Evolutionary conservation across 2,797 vertebrate genomes (phyloP).

Genomic region (Aeoliscus strigatus): DNA sequence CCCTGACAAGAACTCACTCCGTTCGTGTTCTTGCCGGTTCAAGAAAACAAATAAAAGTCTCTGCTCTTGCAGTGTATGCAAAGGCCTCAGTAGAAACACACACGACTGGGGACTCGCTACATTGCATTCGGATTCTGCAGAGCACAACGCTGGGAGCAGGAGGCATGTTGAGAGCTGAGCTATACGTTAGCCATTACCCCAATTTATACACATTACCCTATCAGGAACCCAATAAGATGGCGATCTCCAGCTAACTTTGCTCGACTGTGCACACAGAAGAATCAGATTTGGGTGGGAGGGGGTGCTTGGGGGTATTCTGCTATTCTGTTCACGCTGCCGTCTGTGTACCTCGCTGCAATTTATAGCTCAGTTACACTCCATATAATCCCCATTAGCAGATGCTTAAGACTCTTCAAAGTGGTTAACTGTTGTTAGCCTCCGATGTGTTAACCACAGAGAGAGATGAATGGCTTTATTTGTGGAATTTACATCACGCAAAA

Average conservation of each 20-base stretch:
- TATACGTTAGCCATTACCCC: constrained; percentile 10
- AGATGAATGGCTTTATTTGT: constrained; percentile 64
- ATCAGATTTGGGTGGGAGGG: constrained; percentile 19
- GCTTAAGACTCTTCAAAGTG: constrained; percentile 63
- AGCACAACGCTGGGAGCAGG: too few relatives aligned
- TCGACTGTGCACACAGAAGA: constrained; percentile 7
- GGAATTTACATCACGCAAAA: constrained; percentile 38
- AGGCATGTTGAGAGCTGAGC: constrained; percentile 34
- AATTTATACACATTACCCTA: constrained; percentile 31
- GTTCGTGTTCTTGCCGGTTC: too few relatives aligned
- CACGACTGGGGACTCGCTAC: too few relatives aligned
- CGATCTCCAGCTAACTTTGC: constrained; percentile 3
- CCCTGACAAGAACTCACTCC: too few relatives aligned
- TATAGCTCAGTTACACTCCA: constrained; percentile 66
- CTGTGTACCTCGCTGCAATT: constrained; percentile 44
- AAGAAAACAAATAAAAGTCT: too few relatives aligned
- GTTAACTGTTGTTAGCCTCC: constrained; percentile 59
- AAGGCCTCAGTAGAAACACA: too few relatives aligned
- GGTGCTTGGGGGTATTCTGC: constrained; percentile 33
- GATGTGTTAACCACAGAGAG: constrained; percentile 56
- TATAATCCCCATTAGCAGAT: constrained; percentile 71
- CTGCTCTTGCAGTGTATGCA: too few relatives aligned
- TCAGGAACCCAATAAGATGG: constrained; percentile 16
- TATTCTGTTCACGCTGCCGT: constrained; percentile 50
- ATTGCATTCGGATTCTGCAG: too few relatives aligned